Evolutionary conservation across 2,797 vertebrate genomes (phyloP), one percentile per base, ranked within the genome.

Genomic region (Poecile montanus): DNA sequence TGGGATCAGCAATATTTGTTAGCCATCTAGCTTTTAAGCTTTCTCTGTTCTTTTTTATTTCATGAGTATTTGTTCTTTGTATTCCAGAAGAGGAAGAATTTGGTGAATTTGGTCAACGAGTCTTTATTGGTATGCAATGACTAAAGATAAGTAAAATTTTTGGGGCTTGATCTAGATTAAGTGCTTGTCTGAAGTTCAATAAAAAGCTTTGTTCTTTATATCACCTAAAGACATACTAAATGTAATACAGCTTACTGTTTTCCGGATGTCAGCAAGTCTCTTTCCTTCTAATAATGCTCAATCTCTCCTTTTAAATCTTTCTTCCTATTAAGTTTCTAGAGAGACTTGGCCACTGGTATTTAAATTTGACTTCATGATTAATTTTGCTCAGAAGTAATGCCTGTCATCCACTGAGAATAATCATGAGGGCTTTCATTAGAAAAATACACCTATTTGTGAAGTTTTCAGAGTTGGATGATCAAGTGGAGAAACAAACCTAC

Each of bases 21-120:
- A 76, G 26, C 11, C 25, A 11, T 53, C 16, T 58, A 85, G 27
- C 38, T 74, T 73, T 82, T 26, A 47, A 73, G 19, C 30, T 87
- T 93, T 91, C 20, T 25, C 18, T 77, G 14, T 68, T 58, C 30
- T 50, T 36, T 62, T 58, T 76, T 80, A 65, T 66, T 81, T 95
- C 32, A 86, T 72, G 34, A 44, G 18, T 72, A 48, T 89, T 91
- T 83, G 7, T 74, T 94, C 57, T 96, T 93, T 80, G 6, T 93
- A n/a, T 88, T 95, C 48, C 96, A 99, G 99, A 98, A 79, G 98
- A 99, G 62, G 98, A 98, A 93, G 99, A 99, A 92, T 98, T 98
- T 95, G 97, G 98, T 97, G 98, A 97, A 96, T 98, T 94, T 73
- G 97, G 94, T 66, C 97, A 97, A 75, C 96, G 92, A 79, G 92